These are phyloP conservation scores for Nephrotoma flavescens DNA, from an alignment of 2,888 invertebrate genomes.

Conservation along the genomic window DNA sequence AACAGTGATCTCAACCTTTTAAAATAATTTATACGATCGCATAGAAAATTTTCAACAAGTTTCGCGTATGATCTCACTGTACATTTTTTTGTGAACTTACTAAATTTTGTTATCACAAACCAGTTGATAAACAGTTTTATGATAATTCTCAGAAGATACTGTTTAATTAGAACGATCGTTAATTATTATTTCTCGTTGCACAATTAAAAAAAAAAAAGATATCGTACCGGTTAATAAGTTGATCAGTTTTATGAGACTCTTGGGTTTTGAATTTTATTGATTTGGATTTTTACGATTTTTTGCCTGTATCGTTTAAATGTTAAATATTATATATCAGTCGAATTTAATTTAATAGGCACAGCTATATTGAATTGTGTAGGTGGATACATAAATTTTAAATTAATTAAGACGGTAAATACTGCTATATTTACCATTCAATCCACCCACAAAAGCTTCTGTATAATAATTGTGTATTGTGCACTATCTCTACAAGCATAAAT, in stretches of 20 bases:
- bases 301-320: not conserved
- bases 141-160: not conserved
- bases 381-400: not conserved
- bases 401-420: not conserved
- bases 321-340: not conserved
- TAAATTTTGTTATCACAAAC: not conserved
- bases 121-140: not conserved
- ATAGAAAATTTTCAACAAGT: not conserved
- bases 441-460: not conserved
- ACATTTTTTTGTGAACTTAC: not conserved
- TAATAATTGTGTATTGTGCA: not conserved
- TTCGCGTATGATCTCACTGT: not conserved
- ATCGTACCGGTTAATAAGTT: not conserved
- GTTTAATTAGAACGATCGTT: not conserved
- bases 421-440: not conserved
- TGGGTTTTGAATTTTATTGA: not conserved
- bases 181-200: not conserved
- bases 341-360: not conserved
- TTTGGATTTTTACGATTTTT: not conserved
- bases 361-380: not conserved
- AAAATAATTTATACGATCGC: not conserved
- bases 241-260: not conserved
- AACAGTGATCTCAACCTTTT: not conserved
- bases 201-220: not conserved
- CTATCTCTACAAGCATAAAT: not conserved